Base-by-base conservation (phyloP, 1,140 invertebrate species). In the Branchinecta lindahli region DNA sequence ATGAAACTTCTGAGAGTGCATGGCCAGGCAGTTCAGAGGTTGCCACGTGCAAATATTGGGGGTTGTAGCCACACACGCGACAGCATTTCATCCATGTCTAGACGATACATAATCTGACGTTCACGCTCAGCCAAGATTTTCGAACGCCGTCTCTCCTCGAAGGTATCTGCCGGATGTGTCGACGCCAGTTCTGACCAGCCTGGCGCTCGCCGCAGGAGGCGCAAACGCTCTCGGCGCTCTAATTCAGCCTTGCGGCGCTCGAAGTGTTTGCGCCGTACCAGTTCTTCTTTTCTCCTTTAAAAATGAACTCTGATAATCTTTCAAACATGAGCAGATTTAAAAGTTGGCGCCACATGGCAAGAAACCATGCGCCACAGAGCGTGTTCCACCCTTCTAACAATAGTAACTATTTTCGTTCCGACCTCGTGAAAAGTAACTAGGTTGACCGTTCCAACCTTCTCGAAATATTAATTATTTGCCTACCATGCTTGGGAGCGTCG, bases 41-140 rank as follows among this genome's bases (percentile, higher is more conserved):
- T 33, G 33, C 33, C 33, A 33, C 33, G 33, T 61, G 52, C 52
- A 61, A 61, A 61, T 15, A 61, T 12, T 61, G 52, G 52, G 4
- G 52, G 52, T 20, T 61, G 52, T 61, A 15, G 52, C 52, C 52
- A 61, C 1, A 61, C 52, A 6, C 52, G 52, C 52, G 52, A 61
- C 6, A 61, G 52, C 52, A 61, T 61, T 15, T 61, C 52, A 61
- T 61, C 18, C 52, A 61, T 61, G 12, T 12, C 52, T 3, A 20
- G 12, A 20, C 18, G 12, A 6, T 61, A 61, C 52, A 61, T 61
- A 12, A 61, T 61, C 52, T 61, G 52, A 61, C 52, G 52, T 61
- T 61, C 52, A 15, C 52, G 12, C 18, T 61, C 52, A 61, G 52
- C 52, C 18, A 61, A 61, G 52, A 61, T 61, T 61, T 61, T 61